Conservation (phyloP, 2,113 vertebrate species). For the Agapornis roseicollis region DNA sequence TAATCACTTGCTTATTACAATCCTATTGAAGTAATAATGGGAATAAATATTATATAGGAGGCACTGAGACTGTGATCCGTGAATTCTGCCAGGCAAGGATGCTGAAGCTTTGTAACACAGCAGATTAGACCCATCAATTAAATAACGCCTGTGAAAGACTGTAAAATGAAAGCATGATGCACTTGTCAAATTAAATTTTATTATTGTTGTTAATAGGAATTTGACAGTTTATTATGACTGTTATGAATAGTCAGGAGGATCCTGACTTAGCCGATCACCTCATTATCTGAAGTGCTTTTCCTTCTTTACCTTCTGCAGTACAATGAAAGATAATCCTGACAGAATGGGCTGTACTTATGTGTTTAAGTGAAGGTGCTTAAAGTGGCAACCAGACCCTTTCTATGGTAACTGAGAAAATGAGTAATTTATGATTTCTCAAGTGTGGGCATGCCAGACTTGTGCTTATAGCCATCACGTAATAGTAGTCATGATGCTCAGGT, state of each 20-base stretch:
- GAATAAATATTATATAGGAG: background rate
- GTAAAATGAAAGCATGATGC: background rate
- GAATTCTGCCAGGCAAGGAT: background rate
- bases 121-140: background rate
- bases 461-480: background rate
- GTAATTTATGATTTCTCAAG: background rate
- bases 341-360: background rate
- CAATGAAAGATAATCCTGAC: background rate
- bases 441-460: background rate
- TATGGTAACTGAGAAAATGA: background rate
- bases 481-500: background rate
- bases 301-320: background rate
- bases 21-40: background rate
- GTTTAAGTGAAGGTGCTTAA: background rate
- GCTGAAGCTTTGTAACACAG: background rate
- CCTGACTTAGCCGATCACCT: background rate
- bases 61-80: background rate
- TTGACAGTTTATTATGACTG: background rate
- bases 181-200: background rate
- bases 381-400: background rate
- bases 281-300: background rate
- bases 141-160: background rate
- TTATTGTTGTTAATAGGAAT: background rate
- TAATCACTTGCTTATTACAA: background rate
- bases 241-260: background rate